These are phyloP conservation scores for Apaloderma vittatum DNA, from an alignment of 2,113 vertebrate genomes.

Conservation along the genomic window DNA sequence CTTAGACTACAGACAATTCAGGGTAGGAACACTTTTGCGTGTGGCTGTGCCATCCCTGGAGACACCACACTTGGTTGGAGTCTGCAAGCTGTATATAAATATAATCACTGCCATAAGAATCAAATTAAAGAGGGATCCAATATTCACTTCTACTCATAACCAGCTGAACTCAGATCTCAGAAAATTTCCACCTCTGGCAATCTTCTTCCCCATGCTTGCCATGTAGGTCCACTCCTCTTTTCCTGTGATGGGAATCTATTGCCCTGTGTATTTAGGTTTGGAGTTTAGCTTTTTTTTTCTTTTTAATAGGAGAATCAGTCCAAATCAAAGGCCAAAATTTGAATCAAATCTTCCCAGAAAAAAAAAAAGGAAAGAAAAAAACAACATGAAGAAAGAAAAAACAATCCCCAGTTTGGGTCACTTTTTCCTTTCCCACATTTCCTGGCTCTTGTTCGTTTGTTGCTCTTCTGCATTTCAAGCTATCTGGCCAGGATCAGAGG, in stretches of 20 bases:
- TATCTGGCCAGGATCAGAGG: conserved; percentile 28
- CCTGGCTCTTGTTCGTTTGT: conserved; percentile 32
- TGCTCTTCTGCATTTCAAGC: conserved; percentile 52
- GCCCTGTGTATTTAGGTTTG: conserved; percentile 30
- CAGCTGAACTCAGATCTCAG: conserved; percentile 60
- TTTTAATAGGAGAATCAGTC: conserved; percentile 37
- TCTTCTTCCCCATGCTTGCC: background rate
- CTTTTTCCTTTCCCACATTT: conserved; percentile 59
- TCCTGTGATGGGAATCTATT: conserved; percentile 60
- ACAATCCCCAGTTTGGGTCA: background rate
- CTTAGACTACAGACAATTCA: conserved; percentile 62
- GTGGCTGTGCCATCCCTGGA: conserved; percentile 68
- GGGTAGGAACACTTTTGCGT: conserved; percentile 60
- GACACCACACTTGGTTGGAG: conserved; percentile 64
- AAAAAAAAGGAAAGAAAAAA: background rate
- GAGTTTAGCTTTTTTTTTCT: background rate
- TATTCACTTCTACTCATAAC: conserved; percentile 44
- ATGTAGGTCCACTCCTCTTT: conserved; percentile 30
- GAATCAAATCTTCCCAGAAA: background rate
- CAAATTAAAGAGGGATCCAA: conserved; percentile 64
- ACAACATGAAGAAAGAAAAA: conserved; percentile 8
- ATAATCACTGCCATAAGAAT: conserved; percentile 71
- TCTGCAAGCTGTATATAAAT: conserved; percentile 67
- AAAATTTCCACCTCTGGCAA: conserved; percentile 69
- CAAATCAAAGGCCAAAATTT: conserved; percentile 33